Percentiles rank a stretch among this genome's conserved stretches.
Evolutionary conservation across 2,797 vertebrate species (phyloP).

Genomic region (Fundulus diaphanus): DNA sequence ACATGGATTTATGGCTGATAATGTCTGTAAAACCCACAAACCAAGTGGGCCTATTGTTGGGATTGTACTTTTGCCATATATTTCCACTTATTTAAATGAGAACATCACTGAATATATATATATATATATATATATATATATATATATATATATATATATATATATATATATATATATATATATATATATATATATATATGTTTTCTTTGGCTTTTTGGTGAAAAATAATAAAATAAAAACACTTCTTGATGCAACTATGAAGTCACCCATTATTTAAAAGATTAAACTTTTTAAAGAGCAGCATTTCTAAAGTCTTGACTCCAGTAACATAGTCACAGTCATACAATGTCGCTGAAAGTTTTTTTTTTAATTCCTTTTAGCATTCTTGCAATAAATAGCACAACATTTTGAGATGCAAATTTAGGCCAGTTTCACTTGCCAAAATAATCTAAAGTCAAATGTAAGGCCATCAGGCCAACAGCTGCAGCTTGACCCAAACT

Average conservation of each 20-base stretch:
- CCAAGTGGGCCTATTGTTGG: background rate
- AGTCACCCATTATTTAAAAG: background rate
- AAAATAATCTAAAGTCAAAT: background rate
- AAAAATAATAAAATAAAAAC: background rate
- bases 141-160: background rate
- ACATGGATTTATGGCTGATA: background rate
- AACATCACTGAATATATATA: background rate
- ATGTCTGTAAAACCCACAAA: background rate
- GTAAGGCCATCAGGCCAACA: background rate
- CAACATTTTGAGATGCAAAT: background rate
- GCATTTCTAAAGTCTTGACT: background rate
- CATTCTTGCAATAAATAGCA: too few species aligned
- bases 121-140: background rate
- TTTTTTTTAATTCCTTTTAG: too few species aligned
- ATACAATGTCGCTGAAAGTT: background rate
- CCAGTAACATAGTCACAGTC: background rate
- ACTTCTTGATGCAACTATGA: background rate
- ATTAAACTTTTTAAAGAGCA: too few species aligned
- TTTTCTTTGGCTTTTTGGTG: background rate
- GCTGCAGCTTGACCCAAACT: background rate
- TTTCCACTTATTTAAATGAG: background rate
- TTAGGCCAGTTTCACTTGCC: background rate
- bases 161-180: background rate
- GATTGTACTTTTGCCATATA: background rate
- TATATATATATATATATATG: background rate